Evolutionary conservation across 2,113 vertebrate species (phyloP), one percentile per base, ranked within the genome.

Genomic region (Mustelus asterias): DNA sequence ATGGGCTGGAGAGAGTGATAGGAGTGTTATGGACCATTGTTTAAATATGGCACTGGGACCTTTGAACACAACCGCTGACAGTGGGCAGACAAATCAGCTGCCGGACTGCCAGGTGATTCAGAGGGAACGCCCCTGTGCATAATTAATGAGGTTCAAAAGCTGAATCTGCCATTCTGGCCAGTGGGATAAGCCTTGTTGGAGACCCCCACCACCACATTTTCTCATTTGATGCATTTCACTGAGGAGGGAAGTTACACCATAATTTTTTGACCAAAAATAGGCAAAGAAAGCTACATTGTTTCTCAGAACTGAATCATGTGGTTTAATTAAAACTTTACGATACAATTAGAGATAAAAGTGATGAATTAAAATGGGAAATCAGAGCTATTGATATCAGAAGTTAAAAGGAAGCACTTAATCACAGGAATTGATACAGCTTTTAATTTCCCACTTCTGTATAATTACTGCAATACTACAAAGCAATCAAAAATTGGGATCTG

Each of bases 391-490:
- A 83, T 83, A 37, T 37, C 37, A 13, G 5, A 83, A 37, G 14
- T 80, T 80, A 80, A 80, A 80, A 41, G 78, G n/a, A 83, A 83
- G 13, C 18, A 83, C 78, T 41, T 41, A 83, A 83, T 83, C 14
- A 41, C 14, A 83, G 78, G 3, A 83, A 83, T 83, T 41, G 37
- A 14, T 41, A 41, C n/a, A 18, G n/a, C 78, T 83, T 83, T 83
- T 83, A 83, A 83, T 83, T 83, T 83, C 14, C 37, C n/a, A 83
- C 41, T 37, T 83, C n/a, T 37, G n/a, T 83, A 83, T 18, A 83
- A 83, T 83, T 83, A 83, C n/a, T 83, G 78, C 37, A 83, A 83
- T 41, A 14, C 78, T 83, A 83, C 78, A 83, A 83, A 83, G 78
- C 78, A 83, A 41, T 83, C n/a, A 18, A 41, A 83, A 3, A 18